Base-by-base conservation (phyloP, 2,888 invertebrate species). In the Panopea generosa region DNA sequence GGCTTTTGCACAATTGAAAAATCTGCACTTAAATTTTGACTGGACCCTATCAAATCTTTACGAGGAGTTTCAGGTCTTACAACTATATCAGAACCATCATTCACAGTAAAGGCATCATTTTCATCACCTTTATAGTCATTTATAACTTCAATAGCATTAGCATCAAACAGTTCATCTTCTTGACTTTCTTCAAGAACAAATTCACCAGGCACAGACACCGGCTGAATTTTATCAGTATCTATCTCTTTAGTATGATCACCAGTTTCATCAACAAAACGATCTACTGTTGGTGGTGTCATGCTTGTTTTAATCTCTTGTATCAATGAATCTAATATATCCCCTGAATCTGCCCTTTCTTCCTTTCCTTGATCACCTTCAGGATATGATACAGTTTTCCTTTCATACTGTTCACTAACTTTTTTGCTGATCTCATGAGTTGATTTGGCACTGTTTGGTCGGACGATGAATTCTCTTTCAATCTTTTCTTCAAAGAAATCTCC, bases 401-500 rank as follows among this genome's bases (percentile, higher is more conserved):
- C 20, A 20, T 45, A 45, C 3, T 16, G 16, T 4, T 45, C 45
- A 18, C 6, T 16, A 26, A 18, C 14, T 14, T 27, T 22, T 7
- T 4, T 33, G 4, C 33, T 33, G 33, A 11, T 7, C 33, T 11
- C 33, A 4, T 11, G 33, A 7, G 33, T 7, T 7, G 33, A 7
- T 33, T 33, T 33, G 33, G 33, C 33, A 33, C 33, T 33, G 6
- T 33, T 33, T 33, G 33, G 33, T 27, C 18, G 16, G 24, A 22
- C 29, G 3, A 14, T 16, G 14, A 26, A 26, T 24, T 27, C 43
- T 50, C 55, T 57, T n/a, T 29, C 24, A 27, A 70, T 43, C n/a
- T 68, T 68, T 47, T 80, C 79, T 56, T 75, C 79, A 53, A 79
- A 75, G 61, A 74, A 76, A 40, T 80, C 76, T 24, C 76, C 80